phyloP scores from a whole-genome alignment of 2,113 vertebrate species.

The Dromiciops gliroides region DNA sequence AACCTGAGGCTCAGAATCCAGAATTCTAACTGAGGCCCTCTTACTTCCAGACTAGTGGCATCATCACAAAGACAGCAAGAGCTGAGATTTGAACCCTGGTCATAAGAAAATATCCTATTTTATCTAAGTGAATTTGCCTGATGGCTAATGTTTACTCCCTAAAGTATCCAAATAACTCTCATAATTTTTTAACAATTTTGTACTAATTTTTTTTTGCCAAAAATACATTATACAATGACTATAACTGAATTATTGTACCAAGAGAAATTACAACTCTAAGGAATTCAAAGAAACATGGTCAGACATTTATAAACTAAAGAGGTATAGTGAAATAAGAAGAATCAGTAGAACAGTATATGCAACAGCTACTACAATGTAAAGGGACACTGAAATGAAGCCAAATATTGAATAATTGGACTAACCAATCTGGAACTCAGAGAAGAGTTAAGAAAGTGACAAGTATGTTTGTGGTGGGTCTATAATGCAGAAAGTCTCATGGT shows the following conservation, averaged over 20 bases:
- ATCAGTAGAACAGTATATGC: not conserved
- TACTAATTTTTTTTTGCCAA: not conserved
- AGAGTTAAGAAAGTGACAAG: not conserved
- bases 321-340: not conserved
- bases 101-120: constrained; percentile 53
- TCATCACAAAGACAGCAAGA: not conserved
- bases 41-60: not conserved
- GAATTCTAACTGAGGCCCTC: not conserved
- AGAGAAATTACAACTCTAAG: not conserved
- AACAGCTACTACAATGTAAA: not conserved
- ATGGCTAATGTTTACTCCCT: constrained; percentile 66
- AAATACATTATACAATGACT: not conserved
- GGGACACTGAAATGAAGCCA: not conserved
- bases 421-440: not conserved
- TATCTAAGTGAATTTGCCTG: constrained; percentile 41
- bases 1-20: not conserved
- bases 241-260: not conserved
- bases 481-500: not conserved
- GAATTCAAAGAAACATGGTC: not conserved
- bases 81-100: not conserved
- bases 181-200: constrained; percentile 77
- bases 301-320: not conserved
- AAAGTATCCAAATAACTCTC: constrained; percentile 61
- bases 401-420: not conserved
- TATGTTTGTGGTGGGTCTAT: not conserved